Evolutionary conservation across 2,113 vertebrate genomes (phyloP), one percentile per base, ranked within the genome.

Genomic region (Electrona antarctica): DNA sequence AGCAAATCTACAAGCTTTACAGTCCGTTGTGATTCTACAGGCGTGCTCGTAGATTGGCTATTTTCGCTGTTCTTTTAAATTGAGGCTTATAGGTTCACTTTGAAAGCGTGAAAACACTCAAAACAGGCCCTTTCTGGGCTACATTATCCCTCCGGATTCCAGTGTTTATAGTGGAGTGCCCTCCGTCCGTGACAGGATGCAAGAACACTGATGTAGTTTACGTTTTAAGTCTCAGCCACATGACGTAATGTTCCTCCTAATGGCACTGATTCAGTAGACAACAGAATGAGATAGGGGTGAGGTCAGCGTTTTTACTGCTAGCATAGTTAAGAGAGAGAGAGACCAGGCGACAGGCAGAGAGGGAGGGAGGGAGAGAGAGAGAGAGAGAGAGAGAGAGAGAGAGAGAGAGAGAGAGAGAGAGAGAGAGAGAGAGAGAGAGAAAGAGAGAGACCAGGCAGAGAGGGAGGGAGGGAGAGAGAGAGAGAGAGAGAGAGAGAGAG

Each of bases 271-370:
- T 85, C 78, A 74, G 88, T 84, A 88, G 49, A 55, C 58, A 54
- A 15, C 21, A 46, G 28, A 11, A 60, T 45, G 64, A 45, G 61
- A 63, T 6, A 10, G 49, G 56, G 74, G 71, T 86, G 83, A 90
- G 80, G 82, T 87, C 82, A 85, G 62, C 84, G 77, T 80, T 87
- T 87, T 82, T 79, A 84, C 71, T 80, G 82, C 78, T 75, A 77
- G 33, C 68, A 57, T 78, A 69, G 59, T 14, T 0, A 14, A 11
- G 14, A 21, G 21, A 21, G 21, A 21, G 21, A 21, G 21, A 21
- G 21, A 21, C 21, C 21, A 21, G 21, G 21, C 21, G 21, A 21
- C 21, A 21, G 21, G 21, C 21, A 21, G 21, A 21, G 21, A 2
- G 21, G 2, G 21, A 21, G 21, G 2, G 21, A 21, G 21, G 2